phyloP scores from a whole-genome alignment of 1,140 invertebrate species.

The Lordiphosa mommai region DNA sequence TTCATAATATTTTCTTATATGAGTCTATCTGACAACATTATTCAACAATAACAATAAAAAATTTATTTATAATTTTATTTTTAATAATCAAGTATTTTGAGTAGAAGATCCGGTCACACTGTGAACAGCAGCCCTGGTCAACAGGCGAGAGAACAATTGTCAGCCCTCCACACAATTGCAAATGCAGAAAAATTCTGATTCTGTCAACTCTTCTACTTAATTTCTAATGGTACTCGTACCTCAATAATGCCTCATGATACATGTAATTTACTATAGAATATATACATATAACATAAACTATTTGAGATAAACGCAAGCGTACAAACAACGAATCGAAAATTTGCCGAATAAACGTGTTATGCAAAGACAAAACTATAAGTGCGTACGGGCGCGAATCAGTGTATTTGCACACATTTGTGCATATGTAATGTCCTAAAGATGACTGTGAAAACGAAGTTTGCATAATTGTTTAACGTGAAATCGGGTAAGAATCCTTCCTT shows the following conservation, averaged over 20 bases:
- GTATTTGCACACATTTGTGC: neutral
- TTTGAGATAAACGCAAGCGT: slow-evolving; percentile 5
- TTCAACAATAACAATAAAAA: no score
- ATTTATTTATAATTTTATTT: neutral
- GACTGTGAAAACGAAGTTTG: slow-evolving; percentile 19
- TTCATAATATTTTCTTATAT: no score
- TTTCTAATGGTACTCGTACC: slow-evolving; percentile 23
- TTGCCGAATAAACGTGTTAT: slow-evolving; percentile 47
- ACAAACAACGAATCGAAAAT: slow-evolving; percentile 17
- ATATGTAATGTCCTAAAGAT: neutral
- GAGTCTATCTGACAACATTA: no score
- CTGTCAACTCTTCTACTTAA: slow-evolving; percentile 4
- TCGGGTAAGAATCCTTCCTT: slow-evolving; percentile 16
- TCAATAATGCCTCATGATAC: slow-evolving; percentile 31
- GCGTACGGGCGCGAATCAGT: slow-evolving; percentile 34
- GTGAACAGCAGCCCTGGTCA: no score
- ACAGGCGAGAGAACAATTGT: neutral
- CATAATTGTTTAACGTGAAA: slow-evolving; percentile 19
- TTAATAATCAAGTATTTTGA: neutral
- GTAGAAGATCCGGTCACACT: neutral
- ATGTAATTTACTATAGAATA: slow-evolving; percentile 34
- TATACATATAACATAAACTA: slow-evolving; percentile 15
- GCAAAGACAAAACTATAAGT: slow-evolving; percentile 42
- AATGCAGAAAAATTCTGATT: slow-evolving; percentile 35
- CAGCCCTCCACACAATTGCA: slow-evolving; percentile 22